Percentiles rank a stretch among this genome's conserved stretches.
Conservation (phyloP, 2,888 invertebrate species). For the Melanostoma scalare region DNA sequence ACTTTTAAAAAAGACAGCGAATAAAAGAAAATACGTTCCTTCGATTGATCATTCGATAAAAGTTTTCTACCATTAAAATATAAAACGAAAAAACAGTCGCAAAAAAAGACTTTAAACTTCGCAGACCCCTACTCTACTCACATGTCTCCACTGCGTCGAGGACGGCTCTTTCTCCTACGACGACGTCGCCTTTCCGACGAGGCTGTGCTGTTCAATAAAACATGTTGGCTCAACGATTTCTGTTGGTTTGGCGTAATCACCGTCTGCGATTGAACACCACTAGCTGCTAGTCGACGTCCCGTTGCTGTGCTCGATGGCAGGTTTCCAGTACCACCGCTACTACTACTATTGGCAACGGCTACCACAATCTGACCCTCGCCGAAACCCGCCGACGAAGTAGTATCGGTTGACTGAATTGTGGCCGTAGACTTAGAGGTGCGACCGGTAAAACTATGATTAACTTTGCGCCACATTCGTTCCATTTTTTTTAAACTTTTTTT, state of each 20-base stretch:
- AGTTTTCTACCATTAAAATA: background rate
- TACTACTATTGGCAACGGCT: constrained; percentile 76
- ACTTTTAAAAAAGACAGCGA: too few species aligned
- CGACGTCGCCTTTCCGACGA: constrained; percentile 81
- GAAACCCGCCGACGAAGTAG: constrained; percentile 80
- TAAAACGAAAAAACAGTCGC: background rate
- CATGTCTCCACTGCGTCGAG: constrained; percentile 79
- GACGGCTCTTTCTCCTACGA: constrained; percentile 80
- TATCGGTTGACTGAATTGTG: constrained; percentile 79
- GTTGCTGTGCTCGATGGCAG: constrained; percentile 79
- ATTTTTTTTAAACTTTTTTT: constrained; percentile 74
- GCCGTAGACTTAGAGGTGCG: constrained; percentile 76
- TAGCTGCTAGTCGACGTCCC: constrained; percentile 80
- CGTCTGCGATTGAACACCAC: constrained; percentile 74
- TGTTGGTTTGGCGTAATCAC: constrained; percentile 73
- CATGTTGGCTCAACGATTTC: constrained; percentile 81
- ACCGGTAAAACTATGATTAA: constrained; percentile 81
- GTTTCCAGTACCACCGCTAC: constrained; percentile 47
- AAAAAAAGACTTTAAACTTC: constrained; percentile 61
- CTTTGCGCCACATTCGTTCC: constrained; percentile 82
- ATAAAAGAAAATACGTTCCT: too few species aligned
- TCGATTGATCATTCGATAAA: background rate
- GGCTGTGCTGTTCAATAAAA: constrained; percentile 80
- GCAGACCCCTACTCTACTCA: constrained; percentile 79
- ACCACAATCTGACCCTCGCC: constrained; percentile 80